A percentile compares a stretch with the other conserved stretches of the same genome.
Evolutionary conservation across 1,140 invertebrate species (phyloP).

Genomic region (Cotesia typhae): DNA sequence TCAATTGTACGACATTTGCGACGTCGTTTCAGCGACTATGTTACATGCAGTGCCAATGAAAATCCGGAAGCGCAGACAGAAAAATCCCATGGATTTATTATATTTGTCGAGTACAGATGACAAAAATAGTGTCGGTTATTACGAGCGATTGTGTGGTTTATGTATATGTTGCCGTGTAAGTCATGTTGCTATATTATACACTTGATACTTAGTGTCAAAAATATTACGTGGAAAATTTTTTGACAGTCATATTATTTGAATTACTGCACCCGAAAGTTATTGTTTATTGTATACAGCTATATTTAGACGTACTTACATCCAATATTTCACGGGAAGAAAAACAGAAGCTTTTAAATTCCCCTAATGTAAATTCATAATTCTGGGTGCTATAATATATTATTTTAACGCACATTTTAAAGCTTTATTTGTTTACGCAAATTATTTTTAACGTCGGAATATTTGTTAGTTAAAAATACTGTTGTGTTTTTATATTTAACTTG

Average conservation of each 20-base stretch:
- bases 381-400: too few species aligned
- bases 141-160: slow-evolving; percentile 19
- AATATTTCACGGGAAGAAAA: too few species aligned
- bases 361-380: slow-evolving; percentile 7
- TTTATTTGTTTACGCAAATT: too few species aligned
- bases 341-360: neutral
- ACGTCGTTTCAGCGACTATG: slow-evolving; percentile 77
- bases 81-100: slow-evolving; percentile 41
- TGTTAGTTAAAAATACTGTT: too few species aligned
- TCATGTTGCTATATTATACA: too few species aligned
- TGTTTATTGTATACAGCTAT: slow-evolving; percentile 24
- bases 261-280: neutral
- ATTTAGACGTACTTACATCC: neutral
- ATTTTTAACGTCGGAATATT: too few species aligned
- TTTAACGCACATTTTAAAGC: too few species aligned
- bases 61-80: slow-evolving; percentile 68
- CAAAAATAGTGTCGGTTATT: slow-evolving; percentile 1
- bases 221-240: too few species aligned
- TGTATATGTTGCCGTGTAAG: neutral
- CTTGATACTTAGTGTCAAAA: too few species aligned
- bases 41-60: slow-evolving; percentile 72
- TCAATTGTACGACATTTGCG: slow-evolving; percentile 78
- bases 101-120: neutral
- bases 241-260: too few species aligned
- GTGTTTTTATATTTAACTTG: too few species aligned